Evolutionary conservation across 2,888 invertebrate genomes (phyloP).

Genomic region (Steinernema carpocapsae): DNA sequence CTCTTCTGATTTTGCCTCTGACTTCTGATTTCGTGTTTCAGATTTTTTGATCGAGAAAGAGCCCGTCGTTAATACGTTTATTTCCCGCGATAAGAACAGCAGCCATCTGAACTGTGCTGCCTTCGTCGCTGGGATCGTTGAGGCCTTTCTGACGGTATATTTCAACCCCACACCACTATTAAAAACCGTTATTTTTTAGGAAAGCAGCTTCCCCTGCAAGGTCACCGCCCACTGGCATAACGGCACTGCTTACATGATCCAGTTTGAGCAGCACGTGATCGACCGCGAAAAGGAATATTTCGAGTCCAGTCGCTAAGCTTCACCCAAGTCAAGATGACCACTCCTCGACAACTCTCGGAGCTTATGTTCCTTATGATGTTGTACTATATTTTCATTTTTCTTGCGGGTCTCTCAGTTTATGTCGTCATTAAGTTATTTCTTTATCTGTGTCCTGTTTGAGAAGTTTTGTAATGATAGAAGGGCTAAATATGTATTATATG

Average conservation of each 20-base stretch:
- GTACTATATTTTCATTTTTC: slow-evolving; percentile 17
- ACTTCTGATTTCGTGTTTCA: slow-evolving; percentile 3
- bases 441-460: slow-evolving; percentile 10
- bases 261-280: slow-evolving; percentile 69
- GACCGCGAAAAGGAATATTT: slow-evolving; percentile 56
- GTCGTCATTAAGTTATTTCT: slow-evolving; percentile 3
- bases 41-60: slow-evolving; percentile 83
- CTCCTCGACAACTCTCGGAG: slow-evolving; percentile 16
- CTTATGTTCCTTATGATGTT: slow-evolving; percentile 19
- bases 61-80: slow-evolving; percentile 91
- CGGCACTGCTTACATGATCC: slow-evolving; percentile 96
- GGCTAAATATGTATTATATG: neutral
- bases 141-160: slow-evolving; percentile 79
- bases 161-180: neutral
- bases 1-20: neutral
- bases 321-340: neutral
- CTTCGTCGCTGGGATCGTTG: slow-evolving; percentile 96
- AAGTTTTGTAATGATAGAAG: too few species aligned
- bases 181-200: slow-evolving; percentile 74
- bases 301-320: slow-evolving; percentile 39
- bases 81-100: slow-evolving; percentile 97
- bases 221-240: slow-evolving; percentile 99
- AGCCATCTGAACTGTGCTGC: slow-evolving; percentile 93
- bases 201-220: slow-evolving; percentile 78
- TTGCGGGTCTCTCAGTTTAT: slow-evolving; percentile 20